Conservation (phyloP, 2,888 invertebrate species). For the Aphidius colemani region DNA sequence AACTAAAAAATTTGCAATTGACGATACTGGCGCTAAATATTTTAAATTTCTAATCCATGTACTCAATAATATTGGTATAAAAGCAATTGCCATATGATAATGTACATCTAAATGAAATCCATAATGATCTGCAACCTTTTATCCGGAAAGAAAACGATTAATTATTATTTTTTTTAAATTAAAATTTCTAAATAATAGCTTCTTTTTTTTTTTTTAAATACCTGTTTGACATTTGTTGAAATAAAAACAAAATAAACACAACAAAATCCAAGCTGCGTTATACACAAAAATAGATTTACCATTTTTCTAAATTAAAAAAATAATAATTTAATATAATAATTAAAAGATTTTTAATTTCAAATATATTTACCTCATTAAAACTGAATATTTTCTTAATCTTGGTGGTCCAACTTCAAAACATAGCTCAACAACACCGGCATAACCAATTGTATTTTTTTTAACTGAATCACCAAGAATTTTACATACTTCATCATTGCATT, state of each 20-base stretch:
- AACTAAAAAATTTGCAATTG: slow-evolving; percentile 79
- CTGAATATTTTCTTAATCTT: slow-evolving; percentile 67
- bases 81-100: slow-evolving; percentile 74
- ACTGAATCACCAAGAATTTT: slow-evolving; percentile 63
- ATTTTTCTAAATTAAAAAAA: slow-evolving; percentile 54
- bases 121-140: slow-evolving; percentile 72
- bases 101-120: slow-evolving; percentile 68
- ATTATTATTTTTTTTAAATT: not conserved
- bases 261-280: slow-evolving; percentile 98
- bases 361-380: slow-evolving; percentile 64
- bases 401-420: slow-evolving; percentile 79
- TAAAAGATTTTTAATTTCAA: slow-evolving; percentile 15
- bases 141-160: slow-evolving; percentile 5
- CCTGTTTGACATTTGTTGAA: slow-evolving; percentile 81
- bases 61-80: slow-evolving; percentile 74
- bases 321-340: slow-evolving; percentile 6
- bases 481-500: slow-evolving; percentile 72
- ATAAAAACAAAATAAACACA: slow-evolving; percentile 97
- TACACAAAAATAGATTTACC: slow-evolving; percentile 85
- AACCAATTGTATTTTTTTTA: slow-evolving; percentile 65
- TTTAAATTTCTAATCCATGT: slow-evolving; percentile 79
- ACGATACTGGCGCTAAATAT: slow-evolving; percentile 77
- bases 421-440: slow-evolving; percentile 82
- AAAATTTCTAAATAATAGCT: not conserved
- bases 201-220: slow-evolving; percentile 47